A percentile compares a stretch with the other conserved stretches of the same genome.
Conservation (phyloP, 2,888 invertebrate species). For the Aphrophora alni region DNA sequence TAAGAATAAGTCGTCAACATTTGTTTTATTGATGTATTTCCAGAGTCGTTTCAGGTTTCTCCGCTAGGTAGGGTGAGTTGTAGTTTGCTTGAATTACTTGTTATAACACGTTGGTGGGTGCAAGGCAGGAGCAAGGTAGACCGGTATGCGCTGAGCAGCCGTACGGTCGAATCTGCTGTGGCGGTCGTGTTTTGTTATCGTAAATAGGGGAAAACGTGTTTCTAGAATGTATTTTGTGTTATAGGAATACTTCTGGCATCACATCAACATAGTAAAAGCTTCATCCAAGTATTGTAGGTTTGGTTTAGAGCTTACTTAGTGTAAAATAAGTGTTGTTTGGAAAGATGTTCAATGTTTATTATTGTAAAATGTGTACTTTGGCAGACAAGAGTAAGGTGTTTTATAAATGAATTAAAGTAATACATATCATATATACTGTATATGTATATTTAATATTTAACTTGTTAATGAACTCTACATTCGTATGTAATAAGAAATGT, state of each 20-base stretch:
- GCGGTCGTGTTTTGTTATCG: background rate
- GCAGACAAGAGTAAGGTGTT: background rate
- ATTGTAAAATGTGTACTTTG: background rate
- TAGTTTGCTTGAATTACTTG: background rate
- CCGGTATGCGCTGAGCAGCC: background rate
- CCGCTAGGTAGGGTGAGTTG: background rate
- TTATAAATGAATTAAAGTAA: background rate
- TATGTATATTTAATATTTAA: no score
- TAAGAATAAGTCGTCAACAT: no score
- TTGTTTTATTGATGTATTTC: background rate
- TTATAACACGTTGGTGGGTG: background rate
- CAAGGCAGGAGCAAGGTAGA: background rate
- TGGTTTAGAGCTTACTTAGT: background rate
- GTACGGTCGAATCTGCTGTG: background rate
- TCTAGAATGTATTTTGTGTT: background rate
- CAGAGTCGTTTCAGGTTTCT: background rate
- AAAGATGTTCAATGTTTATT: background rate
- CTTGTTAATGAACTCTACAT: no score
- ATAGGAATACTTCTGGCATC: background rate
- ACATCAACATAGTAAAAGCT: background rate
- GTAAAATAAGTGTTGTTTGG: background rate
- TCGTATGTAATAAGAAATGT: no score
- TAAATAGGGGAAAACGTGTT: background rate
- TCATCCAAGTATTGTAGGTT: background rate
- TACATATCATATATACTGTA: background rate